Percentiles rank a stretch among this genome's conserved stretches.
phyloP scores from a whole-genome alignment of 1,140 invertebrate species.

The Pararge aegeria region DNA sequence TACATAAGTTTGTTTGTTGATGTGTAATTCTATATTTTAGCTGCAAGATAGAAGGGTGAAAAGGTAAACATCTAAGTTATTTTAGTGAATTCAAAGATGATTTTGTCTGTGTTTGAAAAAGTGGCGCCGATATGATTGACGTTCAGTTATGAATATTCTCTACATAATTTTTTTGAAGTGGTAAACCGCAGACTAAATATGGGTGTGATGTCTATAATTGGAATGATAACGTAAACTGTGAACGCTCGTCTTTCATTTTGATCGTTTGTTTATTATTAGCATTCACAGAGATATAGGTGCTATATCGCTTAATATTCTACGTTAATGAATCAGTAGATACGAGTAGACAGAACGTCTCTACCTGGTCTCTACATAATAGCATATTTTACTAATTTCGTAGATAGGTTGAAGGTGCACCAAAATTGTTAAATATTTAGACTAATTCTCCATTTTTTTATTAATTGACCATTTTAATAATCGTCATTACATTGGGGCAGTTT shows the following conservation, averaged over 20 bases:
- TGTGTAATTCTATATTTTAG: constrained; percentile 76
- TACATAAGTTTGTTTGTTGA: constrained; percentile 43
- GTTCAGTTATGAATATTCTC: constrained; percentile 51
- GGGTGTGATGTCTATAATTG: constrained; percentile 31
- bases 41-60: constrained; percentile 73
- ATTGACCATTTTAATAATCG: no score
- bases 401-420: no score
- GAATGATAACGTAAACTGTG: constrained; percentile 31
- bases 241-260: constrained; percentile 21
- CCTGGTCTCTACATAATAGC: neutral
- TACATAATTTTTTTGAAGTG: constrained; percentile 33
- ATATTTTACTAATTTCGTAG: neutral
- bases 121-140: constrained; percentile 73
- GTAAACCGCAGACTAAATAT: constrained; percentile 31
- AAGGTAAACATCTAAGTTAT: constrained; percentile 74
- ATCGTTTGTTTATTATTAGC: constrained; percentile 14
- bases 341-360: neutral
- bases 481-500: no score
- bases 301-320: neutral
- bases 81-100: constrained; percentile 73
- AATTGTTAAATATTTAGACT: no score
- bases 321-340: neutral
- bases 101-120: constrained; percentile 63
- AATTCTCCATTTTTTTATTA: no score
- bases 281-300: neutral